Evolutionary conservation across 1,140 invertebrate species (phyloP), one percentile per base, ranked within the genome.

Genomic region (Conus ventricosus): DNA sequence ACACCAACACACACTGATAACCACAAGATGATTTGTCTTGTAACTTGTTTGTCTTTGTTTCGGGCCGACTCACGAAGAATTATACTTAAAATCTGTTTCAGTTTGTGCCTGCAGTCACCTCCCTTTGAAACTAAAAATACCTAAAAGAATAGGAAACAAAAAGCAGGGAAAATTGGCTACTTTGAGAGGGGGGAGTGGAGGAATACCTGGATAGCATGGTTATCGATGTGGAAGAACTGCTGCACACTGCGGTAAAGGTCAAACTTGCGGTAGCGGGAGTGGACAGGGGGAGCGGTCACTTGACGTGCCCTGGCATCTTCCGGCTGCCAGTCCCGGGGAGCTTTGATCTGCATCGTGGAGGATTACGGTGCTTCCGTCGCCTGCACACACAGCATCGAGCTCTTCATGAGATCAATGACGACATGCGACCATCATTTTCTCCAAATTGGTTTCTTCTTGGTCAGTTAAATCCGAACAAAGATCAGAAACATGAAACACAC

Each of bases 151-250:
- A 39, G 39, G n/a, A n/a, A n/a, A 39, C 39, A 0, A 39, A 39
- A 39, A 39, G 39, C 39, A 39, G 39, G 39, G 39, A 39, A 39
- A 39, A 39, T 39, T 39, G 39, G 39, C 39, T 39, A 1, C 3
- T 39, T 39, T 1, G 39, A 39, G 39, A 39, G 0, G 39, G 39
- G 39, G 39, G 39, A 1, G 39, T 39, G 3, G 39, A 39, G 39
- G 39, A 39, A 60, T 11, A 94, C 94, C 90, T 94, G 90, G 60
- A 95, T 93, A 78, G 95, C 95, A 90, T 95, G 95, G 55, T 92
- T 91, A 90, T 95, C 95, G 76, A 95, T 93, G 71, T 91, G 89
- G 82, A 92, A 88, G 90, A 95, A 95, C 86, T 94, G 92, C 76
- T 91, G 91, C 10, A 93, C 93, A 86, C 93, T 93, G 51, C 93